phyloP scores from a whole-genome alignment of 2,113 vertebrate genomes.

The Lamprotornis superbus region DNA sequence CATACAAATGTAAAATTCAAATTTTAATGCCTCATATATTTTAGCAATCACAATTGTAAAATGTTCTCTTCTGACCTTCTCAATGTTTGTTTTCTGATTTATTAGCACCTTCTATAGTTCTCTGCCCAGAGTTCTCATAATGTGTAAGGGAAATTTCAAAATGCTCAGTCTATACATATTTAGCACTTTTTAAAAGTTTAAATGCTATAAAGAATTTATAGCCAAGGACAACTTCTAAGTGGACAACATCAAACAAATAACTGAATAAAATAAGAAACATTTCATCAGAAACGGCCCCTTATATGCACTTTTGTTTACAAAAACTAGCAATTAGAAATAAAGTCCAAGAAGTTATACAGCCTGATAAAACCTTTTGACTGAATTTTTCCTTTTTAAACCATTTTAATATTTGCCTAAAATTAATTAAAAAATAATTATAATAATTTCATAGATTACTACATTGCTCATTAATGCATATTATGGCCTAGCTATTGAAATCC shows the following conservation, averaged over 20 bases:
- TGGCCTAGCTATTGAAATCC: not conserved
- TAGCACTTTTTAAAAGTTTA: not conserved
- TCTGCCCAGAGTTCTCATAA: not conserved
- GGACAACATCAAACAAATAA: not conserved
- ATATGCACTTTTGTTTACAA: not conserved
- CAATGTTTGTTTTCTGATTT: not conserved
- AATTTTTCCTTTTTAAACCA: not conserved
- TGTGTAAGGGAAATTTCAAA: not conserved
- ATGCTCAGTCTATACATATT: not conserved
- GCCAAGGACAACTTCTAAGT: not conserved
- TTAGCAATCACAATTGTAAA: not conserved
- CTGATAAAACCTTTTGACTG: not conserved
- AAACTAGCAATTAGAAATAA: not conserved
- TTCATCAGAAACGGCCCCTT: not conserved
- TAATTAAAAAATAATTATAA: not conserved
- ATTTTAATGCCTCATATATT: constrained; percentile 17
- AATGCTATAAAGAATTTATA: not conserved
- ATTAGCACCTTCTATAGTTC: not conserved
- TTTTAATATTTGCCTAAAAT: not conserved
- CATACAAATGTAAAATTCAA: not conserved
- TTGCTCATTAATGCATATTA: not conserved
- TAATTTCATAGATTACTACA: not conserved
- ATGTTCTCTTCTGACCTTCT: constrained; percentile 7
- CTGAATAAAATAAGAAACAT: not conserved
- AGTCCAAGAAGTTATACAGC: not conserved